Conservation (phyloP, 2,797 vertebrate species). For the Cuniculus paca region DNA sequence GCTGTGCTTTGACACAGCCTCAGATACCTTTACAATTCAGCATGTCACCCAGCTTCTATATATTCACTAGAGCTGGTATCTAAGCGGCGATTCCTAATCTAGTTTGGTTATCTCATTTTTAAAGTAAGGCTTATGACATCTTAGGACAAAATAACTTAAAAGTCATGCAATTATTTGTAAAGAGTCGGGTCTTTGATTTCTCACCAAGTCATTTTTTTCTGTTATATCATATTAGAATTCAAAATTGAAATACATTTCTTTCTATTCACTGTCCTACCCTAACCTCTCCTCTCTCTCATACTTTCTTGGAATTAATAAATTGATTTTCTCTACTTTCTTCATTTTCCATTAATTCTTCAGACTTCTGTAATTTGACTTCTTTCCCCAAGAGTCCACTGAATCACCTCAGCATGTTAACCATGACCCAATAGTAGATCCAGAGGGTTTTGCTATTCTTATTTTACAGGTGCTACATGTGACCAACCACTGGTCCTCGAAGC, state of each 20-base stretch:
- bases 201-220: neutral
- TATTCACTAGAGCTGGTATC: neutral
- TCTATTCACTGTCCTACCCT: neutral
- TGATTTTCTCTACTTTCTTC: neutral
- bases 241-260: neutral
- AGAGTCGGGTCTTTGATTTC: neutral
- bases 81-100: neutral
- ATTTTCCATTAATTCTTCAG: constrained; percentile 11
- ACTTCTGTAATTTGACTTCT: neutral
- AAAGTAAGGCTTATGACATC: neutral
- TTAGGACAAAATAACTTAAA: constrained; percentile 40
- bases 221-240: neutral
- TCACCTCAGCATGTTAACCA: neutral
- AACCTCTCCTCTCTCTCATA: neutral
- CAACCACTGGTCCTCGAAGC: neutral
- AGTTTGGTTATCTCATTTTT: constrained; percentile 2
- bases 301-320: neutral
- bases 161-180: neutral
- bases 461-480: neutral
- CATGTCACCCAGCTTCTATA: neutral
- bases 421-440: neutral
- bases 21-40: neutral
- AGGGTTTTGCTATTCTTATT: neutral
- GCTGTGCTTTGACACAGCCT: neutral
- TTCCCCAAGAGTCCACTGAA: neutral